Evolutionary conservation across 1,140 invertebrate species (phyloP).

Genomic region (Zaprionus capensis): DNA sequence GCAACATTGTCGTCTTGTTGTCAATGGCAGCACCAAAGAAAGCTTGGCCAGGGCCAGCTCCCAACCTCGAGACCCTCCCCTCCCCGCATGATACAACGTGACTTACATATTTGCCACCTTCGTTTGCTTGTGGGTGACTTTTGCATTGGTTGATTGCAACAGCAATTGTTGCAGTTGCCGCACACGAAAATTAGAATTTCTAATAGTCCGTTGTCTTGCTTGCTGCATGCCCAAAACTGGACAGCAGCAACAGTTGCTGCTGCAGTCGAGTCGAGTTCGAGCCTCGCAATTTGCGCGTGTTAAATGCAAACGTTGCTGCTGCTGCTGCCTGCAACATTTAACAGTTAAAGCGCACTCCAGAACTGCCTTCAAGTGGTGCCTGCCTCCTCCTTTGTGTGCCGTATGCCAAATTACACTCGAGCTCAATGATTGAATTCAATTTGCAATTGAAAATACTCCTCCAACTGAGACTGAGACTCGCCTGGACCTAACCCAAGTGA

Average conservation of each 20-base stretch:
- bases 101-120: constrained; percentile 83
- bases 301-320: constrained; percentile 67
- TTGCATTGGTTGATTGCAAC: constrained; percentile 57
- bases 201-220: constrained; percentile 67
- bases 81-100: constrained; percentile 62
- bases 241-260: neutral
- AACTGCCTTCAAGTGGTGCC: constrained; percentile 19
- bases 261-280: too few relatives aligned
- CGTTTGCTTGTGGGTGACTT: constrained; percentile 72
- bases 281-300: constrained; percentile 73
- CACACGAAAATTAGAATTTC: constrained; percentile 73
- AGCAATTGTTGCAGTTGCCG: constrained; percentile 24
- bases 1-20: constrained; percentile 45
- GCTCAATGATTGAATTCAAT: constrained; percentile 79
- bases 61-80: neutral
- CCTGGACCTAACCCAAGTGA: constrained; percentile 51
- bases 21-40: constrained; percentile 80
- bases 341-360: constrained; percentile 65
- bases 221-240: constrained; percentile 45
- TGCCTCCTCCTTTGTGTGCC: constrained; percentile 24
- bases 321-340: constrained; percentile 67
- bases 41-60: constrained; percentile 48
- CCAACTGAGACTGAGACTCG: neutral
- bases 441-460: constrained; percentile 76
- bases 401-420: constrained; percentile 78